phyloP scores from a whole-genome alignment of 2,888 invertebrate genomes.

The Agelastica alni region DNA sequence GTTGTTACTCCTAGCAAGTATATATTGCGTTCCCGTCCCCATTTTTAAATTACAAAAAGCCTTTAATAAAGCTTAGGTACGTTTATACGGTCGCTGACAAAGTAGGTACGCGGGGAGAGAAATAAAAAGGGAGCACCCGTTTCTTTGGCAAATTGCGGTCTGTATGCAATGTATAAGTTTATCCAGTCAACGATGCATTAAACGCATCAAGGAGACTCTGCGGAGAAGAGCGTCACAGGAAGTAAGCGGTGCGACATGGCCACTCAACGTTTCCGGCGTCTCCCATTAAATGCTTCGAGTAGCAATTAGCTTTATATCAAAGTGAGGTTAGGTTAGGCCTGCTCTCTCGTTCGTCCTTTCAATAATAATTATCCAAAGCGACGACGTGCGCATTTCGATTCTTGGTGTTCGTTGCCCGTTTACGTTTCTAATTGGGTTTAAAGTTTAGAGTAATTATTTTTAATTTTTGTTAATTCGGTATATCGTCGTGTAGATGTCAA shows the following conservation, averaged over 20 bases:
- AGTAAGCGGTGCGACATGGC: constrained; percentile 37
- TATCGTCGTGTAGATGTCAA: no score
- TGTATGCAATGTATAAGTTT: constrained; percentile 26
- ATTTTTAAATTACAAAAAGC: no score
- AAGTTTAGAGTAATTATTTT: constrained; percentile 13
- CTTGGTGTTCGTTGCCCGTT: constrained; percentile 20
- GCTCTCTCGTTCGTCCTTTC: constrained; percentile 35
- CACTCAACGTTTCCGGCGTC: constrained; percentile 49
- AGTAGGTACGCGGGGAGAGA: no score
- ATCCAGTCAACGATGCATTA: constrained; percentile 41
- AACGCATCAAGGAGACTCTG: constrained; percentile 42
- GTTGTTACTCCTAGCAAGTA: no score
- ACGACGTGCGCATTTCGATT: constrained; percentile 34
- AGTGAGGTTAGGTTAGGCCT: constrained; percentile 49
- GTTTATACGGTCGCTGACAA: no score
- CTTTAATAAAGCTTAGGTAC: no score
- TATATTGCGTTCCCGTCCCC: no score
- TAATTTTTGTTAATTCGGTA: background rate
- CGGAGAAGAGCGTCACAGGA: constrained; percentile 38
- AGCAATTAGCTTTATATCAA: constrained; percentile 57
- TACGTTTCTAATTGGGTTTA: constrained; percentile 21
- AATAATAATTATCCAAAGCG: constrained; percentile 35
- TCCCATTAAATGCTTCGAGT: constrained; percentile 56
- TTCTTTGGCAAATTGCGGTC: constrained; percentile 32
- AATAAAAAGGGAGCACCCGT: constrained; percentile 28